A percentile compares a stretch with the other conserved stretches of the same genome.
phyloP scores from a whole-genome alignment of 2,113 vertebrate genomes.

The Xenus cinereus region DNA sequence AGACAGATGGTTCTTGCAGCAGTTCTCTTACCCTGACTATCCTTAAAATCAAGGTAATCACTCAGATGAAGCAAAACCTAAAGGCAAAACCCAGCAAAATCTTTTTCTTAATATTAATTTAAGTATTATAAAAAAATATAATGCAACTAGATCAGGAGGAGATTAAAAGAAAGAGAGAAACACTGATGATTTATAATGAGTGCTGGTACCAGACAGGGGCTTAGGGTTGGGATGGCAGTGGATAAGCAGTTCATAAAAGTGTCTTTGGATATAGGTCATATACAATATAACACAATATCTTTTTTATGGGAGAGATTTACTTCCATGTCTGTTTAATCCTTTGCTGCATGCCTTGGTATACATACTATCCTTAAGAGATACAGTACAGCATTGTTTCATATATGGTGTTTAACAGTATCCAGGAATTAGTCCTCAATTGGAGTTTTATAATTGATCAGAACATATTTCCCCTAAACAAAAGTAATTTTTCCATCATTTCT shows the following conservation, averaged over 20 bases:
- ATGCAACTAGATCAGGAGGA: not conserved
- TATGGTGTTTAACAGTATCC: not conserved
- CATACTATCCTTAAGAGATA: not conserved
- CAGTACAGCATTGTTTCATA: not conserved
- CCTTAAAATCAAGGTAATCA: not conserved
- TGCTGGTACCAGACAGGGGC: slow-evolving; percentile 7
- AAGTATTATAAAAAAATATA: no score
- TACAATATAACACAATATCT: slow-evolving; percentile 43
- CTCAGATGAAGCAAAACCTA: not conserved
- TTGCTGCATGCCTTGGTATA: slow-evolving; percentile 41
- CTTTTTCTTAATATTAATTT: no score
- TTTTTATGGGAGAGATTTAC: slow-evolving; percentile 52
- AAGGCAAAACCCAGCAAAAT: not conserved
- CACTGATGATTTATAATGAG: slow-evolving; percentile 17
- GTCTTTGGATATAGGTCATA: slow-evolving; percentile 56
- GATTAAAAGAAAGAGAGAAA: not conserved
- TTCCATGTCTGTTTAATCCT: slow-evolving; percentile 54
- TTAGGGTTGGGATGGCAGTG: slow-evolving; percentile 5
- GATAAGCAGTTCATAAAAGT: slow-evolving; percentile 62
- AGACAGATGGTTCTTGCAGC: slow-evolving; percentile 34
- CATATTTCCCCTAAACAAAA: no score
- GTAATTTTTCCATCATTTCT: no score
- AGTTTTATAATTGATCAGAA: no score
- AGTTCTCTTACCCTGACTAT: not conserved
- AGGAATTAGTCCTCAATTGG: no score